These are phyloP conservation scores for Forbesichthys agassizii DNA, from an alignment of 2,113 vertebrate species.

Conservation along the genomic window DNA sequence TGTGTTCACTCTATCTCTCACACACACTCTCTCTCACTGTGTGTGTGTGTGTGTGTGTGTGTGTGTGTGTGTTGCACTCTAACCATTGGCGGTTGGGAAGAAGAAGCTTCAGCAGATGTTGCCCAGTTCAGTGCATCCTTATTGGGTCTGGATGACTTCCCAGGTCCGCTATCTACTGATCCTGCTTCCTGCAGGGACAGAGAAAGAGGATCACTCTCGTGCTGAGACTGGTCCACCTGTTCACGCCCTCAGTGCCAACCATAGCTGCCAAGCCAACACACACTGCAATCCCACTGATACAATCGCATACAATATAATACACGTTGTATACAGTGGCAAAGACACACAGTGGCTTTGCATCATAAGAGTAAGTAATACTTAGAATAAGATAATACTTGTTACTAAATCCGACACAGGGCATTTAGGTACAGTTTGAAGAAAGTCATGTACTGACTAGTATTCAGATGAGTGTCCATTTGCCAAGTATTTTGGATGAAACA, in stretches of 20 bases:
- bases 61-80: slow-evolving; percentile 44
- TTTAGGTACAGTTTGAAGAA: slow-evolving; percentile 2
- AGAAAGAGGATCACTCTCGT: slow-evolving; percentile 72
- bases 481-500: slow-evolving; percentile 3
- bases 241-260: slow-evolving; percentile 57
- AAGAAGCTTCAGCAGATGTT: slow-evolving; percentile 68
- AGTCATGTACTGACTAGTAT: no score
- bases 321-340: not conserved
- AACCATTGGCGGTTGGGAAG: slow-evolving; percentile 68
- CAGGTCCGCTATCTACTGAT: slow-evolving; percentile 69
- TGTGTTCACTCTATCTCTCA: not conserved
- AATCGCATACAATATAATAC: not conserved
- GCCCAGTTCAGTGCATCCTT: slow-evolving; percentile 66
- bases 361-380: not conserved
- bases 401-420: not conserved
- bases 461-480: not conserved
- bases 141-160: slow-evolving; percentile 52
- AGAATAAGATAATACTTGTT: not conserved
- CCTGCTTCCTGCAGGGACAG: slow-evolving; percentile 64
- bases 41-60: slow-evolving; percentile 1
- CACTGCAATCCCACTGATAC: slow-evolving; percentile 21
- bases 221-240: slow-evolving; percentile 72
- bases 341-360: slow-evolving; percentile 14
- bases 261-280: slow-evolving; percentile 27
- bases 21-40: not conserved